Conservation (phyloP, 2,113 vertebrate species). For the Rhipidura dahli region DNA sequence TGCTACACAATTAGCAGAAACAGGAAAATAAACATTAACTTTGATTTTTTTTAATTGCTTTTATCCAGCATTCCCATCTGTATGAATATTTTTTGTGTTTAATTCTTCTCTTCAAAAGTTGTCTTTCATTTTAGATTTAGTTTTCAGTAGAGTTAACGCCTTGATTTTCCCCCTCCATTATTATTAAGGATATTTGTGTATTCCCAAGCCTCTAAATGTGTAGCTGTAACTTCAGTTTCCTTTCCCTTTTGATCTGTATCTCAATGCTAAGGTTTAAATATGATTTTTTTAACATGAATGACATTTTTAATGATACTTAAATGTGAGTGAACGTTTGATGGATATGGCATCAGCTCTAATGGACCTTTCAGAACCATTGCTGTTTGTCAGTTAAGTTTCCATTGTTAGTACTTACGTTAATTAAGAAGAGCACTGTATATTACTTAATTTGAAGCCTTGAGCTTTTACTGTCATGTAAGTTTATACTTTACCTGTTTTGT, state of each 20-base stretch:
- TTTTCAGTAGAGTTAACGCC: not conserved
- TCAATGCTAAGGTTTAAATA: not conserved
- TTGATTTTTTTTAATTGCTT: not conserved
- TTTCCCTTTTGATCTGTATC: not conserved
- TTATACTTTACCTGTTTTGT: slow-evolving; percentile 16
- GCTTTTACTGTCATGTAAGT: slow-evolving; percentile 31
- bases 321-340: not conserved
- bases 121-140: not conserved
- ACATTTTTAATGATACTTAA: slow-evolving; percentile 6
- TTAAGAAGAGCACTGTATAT: not conserved
- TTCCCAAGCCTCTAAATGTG: not conserved
- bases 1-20: not conserved
- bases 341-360: not conserved
- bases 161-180: not conserved
- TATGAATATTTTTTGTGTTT: not conserved
- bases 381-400: slow-evolving; percentile 34
- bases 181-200: not conserved
- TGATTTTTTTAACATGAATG: not conserved
- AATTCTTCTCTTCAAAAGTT: not conserved
- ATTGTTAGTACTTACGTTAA: slow-evolving; percentile 27
- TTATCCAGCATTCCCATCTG: not conserved
- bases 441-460: slow-evolving; percentile 6
- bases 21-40: not conserved
- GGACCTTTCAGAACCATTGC: not conserved
- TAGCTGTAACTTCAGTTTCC: not conserved